Percentiles rank a stretch among this genome's conserved stretches.
These are phyloP conservation scores for Caenorhabditis sulstoni DNA, from an alignment of 2,888 invertebrate genomes.

Conservation along the genomic window DNA sequence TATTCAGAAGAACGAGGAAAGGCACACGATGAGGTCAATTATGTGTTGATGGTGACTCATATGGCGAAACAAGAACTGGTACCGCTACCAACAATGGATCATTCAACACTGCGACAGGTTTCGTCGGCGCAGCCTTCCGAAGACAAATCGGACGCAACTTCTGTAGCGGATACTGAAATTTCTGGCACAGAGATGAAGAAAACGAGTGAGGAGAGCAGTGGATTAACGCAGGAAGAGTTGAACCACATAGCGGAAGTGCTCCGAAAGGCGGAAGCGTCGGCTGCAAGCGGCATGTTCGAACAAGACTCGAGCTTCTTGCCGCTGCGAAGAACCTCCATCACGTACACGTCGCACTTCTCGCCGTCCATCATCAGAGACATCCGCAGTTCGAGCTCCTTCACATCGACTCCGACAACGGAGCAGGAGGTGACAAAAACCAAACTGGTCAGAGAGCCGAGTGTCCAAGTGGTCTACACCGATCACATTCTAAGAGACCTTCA, in stretches of 20 bases:
- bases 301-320: conserved; percentile 38
- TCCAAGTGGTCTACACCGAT: conserved; percentile 60
- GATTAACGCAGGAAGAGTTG: conserved; percentile 66
- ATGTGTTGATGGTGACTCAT: conserved; percentile 36
- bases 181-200: conserved; percentile 6
- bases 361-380: conserved; percentile 37
- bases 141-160: conserved; percentile 58
- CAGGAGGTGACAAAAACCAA: conserved; percentile 21
- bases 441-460: conserved; percentile 48
- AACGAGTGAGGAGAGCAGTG: conserved; percentile 10
- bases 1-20: conserved; percentile 18
- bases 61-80: conserved; percentile 12
- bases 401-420: conserved; percentile 22
- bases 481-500: conserved; percentile 57
- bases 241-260: conserved; percentile 64
- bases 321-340: conserved; percentile 50
- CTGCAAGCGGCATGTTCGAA: conserved; percentile 41
- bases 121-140: conserved; percentile 1
- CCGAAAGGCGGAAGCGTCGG: conserved; percentile 58
- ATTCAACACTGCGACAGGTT: conserved; percentile 1
- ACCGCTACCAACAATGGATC: background rate
- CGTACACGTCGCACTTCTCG: conserved; percentile 55
- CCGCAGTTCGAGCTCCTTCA: conserved; percentile 49
- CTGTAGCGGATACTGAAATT: conserved; percentile 51
- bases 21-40: conserved; percentile 3